Evolutionary conservation across 2,888 invertebrate species (phyloP), one percentile per base, ranked within the genome.

Genomic region (Imbricaverruca yamaguchii): DNA sequence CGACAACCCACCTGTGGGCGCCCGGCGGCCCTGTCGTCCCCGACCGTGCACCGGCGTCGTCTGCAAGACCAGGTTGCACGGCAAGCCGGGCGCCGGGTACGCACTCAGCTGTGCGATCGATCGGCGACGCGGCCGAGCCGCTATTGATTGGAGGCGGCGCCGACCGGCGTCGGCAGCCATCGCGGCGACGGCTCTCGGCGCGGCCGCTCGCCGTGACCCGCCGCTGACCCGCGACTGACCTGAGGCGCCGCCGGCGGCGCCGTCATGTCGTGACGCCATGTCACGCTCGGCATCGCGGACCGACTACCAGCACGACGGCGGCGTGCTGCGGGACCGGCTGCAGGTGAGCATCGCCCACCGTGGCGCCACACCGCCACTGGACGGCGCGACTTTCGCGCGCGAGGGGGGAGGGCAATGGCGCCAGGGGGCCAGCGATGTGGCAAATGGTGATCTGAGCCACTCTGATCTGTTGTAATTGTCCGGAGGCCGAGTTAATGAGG

Each of bases 41-140:
- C 67, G 12, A 13, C 25, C 25, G 67, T 8, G 61, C 13, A 13
- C 67, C 10, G 0, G 67, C 6, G 13, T 11, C 67, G 67, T 67
- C 67, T 67, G 67, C 13, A 67, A 11, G 67, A 25, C 12, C 13
- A n/a, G 8, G 25, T 67, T 67, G 67, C 67, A 67, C 7, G 25
- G 13, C 25, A 25, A n/a, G 23, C 23, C 39, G 39, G 39, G 25
- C 23, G 65, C 9, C 65, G 65, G 18, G 67, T 65, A n/a, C 13
- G 67, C 25, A 25, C 67, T n/a, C 67, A 67, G 67, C 67, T 67
- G 67, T 13, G 8, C 25, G 67, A 67, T 67, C 67, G 67, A 67
- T 67, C 25, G 25, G 9, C 39, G 39, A 39, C 39, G 39, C 39
- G 39, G 67, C 67, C 23, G 25, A 4, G 12, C 61, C 18, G 61